Evolutionary conservation across 2,113 vertebrate genomes (phyloP), one percentile per base, ranked within the genome.

Genomic region (Accipiter virgatus): DNA sequence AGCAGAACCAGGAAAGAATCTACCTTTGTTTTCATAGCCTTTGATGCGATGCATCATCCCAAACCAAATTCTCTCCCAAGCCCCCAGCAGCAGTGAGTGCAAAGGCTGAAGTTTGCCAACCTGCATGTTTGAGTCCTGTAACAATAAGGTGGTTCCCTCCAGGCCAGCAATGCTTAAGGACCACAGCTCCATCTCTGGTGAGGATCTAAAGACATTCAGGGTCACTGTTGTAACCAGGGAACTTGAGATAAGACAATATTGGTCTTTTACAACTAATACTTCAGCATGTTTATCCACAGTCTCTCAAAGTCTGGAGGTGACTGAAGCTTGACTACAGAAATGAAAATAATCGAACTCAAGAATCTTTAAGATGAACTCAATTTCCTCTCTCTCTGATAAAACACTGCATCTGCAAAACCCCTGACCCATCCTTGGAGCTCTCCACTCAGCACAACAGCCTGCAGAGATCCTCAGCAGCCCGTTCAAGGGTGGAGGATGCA

Each of bases 121-220:
- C 38, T 31, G 48, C 3, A 1, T 32, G n/a, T 67, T 36, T 0
- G 0, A 77, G 48, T 38, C 13, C 63, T 84, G 59, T 14, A 36
- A 16, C 25, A 45, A 12, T 8, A 29, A 74, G 32, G 63, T 19
- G 53, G 43, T 3, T 83, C 71, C 71, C 40, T 68, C 47, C 47
- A 79, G 56, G 52, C 32, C 47, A 85, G 61, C 59, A 86, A 19
- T 3, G 73, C 45, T 20, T 16, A 13, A 59, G 71, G 38, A 79
- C 40, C 42, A 66, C 62, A 81, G 52, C 26, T 90, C 58, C 2
- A 0, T 14, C 42, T 56, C 62, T 43, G 27, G 61, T 6, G n/a
- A 73, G 42, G 50, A 73, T 27, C 50, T 45, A 21, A 81, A 84
- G 78, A 22, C 25, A 45, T 71, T 18, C 43, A 38, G 27, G 59